A percentile compares a stretch with the other conserved stretches of the same genome.
Conservation (phyloP, 2,797 vertebrate genomes). For the Neolamprologus multifasciatus region DNA sequence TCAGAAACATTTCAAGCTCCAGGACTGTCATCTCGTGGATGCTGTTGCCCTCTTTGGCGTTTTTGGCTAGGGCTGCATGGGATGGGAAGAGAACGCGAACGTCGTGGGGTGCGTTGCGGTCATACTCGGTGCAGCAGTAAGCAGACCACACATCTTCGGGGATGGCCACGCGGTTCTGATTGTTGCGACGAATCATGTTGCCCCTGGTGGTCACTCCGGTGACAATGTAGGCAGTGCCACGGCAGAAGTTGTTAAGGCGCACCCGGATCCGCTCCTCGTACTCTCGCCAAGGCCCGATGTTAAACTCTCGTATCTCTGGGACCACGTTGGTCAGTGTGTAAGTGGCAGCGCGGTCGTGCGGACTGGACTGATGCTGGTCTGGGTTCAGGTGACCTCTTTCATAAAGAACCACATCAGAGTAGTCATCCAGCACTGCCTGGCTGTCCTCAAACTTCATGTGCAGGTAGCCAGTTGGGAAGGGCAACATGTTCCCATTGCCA, state of each 20-base stretch:
- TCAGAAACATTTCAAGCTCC: constrained; percentile 65
- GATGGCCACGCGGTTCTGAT: constrained; percentile 69
- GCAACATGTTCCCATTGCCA: constrained; percentile 72
- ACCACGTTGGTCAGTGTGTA: constrained; percentile 73
- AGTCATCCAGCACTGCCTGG: constrained; percentile 67
- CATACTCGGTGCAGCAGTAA: constrained; percentile 72
- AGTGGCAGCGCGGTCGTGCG: constrained; percentile 63
- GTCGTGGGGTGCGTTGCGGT: constrained; percentile 59
- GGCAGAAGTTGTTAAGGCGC: constrained; percentile 72
- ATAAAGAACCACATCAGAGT: constrained; percentile 66
- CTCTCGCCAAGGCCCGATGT: constrained; percentile 63
- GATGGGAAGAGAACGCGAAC: constrained; percentile 61
- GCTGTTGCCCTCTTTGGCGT: constrained; percentile 58
- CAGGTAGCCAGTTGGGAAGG: constrained; percentile 68
- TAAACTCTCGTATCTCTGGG: constrained; percentile 66
- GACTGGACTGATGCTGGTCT: constrained; percentile 69
- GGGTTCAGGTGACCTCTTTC: constrained; percentile 71
- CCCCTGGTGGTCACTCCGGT: constrained; percentile 67
- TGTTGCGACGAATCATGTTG: constrained; percentile 68
- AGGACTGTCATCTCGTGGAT: constrained; percentile 61
- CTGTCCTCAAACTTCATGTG: constrained; percentile 76
- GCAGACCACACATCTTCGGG: constrained; percentile 71
- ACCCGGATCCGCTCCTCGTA: constrained; percentile 58
- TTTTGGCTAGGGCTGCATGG: constrained; percentile 57
- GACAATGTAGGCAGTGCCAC: constrained; percentile 60